A percentile compares a stretch with the other conserved stretches of the same genome.
Conservation (phyloP, 2,797 vertebrate genomes). For the Amphiprion clarkii region DNA sequence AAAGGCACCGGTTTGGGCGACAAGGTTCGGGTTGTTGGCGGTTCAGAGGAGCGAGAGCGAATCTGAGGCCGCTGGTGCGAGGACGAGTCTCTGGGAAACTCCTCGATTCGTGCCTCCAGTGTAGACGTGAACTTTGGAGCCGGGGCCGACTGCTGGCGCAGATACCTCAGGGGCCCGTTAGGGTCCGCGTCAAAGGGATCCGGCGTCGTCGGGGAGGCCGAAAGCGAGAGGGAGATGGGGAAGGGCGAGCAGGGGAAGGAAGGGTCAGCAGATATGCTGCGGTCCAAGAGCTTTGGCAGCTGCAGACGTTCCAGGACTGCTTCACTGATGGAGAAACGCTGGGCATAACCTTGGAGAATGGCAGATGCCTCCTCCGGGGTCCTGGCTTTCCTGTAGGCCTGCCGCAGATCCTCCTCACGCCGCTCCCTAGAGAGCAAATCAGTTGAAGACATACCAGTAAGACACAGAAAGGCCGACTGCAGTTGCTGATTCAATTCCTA, state of each 20-base stretch:
- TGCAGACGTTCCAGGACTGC: constrained; percentile 92
- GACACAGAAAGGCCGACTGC: neutral
- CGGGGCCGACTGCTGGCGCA: constrained; percentile 94
- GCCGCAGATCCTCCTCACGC: constrained; percentile 91
- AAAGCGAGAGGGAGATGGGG: constrained; percentile 71
- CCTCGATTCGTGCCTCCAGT: constrained; percentile 90
- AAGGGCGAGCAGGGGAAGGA: constrained; percentile 70
- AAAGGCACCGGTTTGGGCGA: constrained; percentile 90
- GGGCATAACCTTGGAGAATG: constrained; percentile 94
- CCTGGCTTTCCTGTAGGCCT: constrained; percentile 90
- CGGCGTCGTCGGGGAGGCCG: constrained; percentile 81
- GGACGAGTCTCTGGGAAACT: constrained; percentile 76
- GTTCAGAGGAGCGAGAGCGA: constrained; percentile 80
- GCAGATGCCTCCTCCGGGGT: constrained; percentile 91
- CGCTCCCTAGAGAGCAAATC: constrained; percentile 85
- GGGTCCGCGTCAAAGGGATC: constrained; percentile 80
- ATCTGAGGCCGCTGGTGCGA: constrained; percentile 77
- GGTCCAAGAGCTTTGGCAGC: constrained; percentile 95
- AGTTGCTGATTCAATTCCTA: no score
- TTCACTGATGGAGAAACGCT: constrained; percentile 98
- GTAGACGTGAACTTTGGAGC: constrained; percentile 95
- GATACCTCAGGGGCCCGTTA: constrained; percentile 89
- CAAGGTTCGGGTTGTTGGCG: constrained; percentile 82
- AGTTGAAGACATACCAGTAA: neutral
- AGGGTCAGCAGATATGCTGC: constrained; percentile 92